A percentile compares a stretch with the other conserved stretches of the same genome.
Evolutionary conservation across 2,113 vertebrate species (phyloP).

Genomic region (Platichthys stellatus): DNA sequence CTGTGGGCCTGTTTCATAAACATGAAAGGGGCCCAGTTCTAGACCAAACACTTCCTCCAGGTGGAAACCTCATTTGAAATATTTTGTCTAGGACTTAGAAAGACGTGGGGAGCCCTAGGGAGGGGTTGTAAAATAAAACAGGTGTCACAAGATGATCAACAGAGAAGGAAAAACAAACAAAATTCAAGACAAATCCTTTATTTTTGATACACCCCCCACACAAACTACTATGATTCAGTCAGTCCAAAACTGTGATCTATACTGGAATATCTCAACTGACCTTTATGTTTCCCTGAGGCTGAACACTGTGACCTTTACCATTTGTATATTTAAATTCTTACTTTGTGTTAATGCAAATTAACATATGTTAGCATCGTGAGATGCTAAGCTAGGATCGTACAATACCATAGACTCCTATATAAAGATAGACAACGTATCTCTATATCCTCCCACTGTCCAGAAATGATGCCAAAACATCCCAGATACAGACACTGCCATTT

Average conservation of each 20-base stretch:
- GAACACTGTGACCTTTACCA: neutral
- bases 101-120: neutral
- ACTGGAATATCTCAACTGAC: neutral
- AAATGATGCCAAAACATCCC: too few relatives aligned
- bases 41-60: constrained; percentile 51
- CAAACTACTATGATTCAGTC: too few relatives aligned
- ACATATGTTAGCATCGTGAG: neutral
- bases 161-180: neutral
- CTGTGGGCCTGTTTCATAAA: constrained; percentile 26
- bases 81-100: constrained; percentile 22
- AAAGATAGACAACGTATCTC: too few relatives aligned
- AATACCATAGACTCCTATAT: too few relatives aligned
- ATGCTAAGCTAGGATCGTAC: neutral
- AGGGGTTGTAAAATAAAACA: neutral
- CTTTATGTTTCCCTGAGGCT: too few relatives aligned
- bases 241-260: neutral
- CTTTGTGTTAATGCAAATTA: neutral
- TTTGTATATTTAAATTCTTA: neutral
- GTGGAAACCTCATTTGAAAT: constrained; percentile 47
- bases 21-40: constrained; percentile 16
- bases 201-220: neutral
- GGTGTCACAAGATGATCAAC: neutral
- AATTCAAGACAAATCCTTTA: neutral
- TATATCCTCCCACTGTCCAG: too few relatives aligned
- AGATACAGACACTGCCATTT: too few relatives aligned